Percentiles rank a stretch among this genome's conserved stretches.
phyloP scores from a whole-genome alignment of 2,113 vertebrate species.

The Coreoperca whiteheadi region DNA sequence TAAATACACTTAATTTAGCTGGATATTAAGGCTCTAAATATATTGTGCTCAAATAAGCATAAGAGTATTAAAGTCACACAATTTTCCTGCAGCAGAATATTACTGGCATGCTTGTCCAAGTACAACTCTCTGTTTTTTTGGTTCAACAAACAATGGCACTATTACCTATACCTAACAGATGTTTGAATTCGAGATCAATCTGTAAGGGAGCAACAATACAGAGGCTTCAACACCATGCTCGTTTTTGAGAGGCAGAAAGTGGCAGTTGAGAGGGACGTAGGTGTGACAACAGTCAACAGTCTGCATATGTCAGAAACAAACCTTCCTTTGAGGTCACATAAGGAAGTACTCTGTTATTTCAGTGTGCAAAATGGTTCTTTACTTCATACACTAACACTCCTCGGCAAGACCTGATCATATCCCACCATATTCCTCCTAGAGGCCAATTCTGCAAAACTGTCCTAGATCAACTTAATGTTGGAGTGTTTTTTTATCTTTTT shows the following conservation, averaged over 20 bases:
- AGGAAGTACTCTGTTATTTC: neutral
- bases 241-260: neutral
- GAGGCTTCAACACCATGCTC: neutral
- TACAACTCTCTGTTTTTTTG: too few species aligned
- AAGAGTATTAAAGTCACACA: too few species aligned
- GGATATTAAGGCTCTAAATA: neutral
- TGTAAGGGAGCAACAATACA: neutral
- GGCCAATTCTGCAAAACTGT: neutral
- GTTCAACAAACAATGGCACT: too few species aligned
- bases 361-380: too few species aligned
- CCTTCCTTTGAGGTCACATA: neutral
- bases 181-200: too few species aligned
- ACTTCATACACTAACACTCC: neutral
- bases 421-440: too few species aligned
- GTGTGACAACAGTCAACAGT: neutral
- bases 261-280: fast-evolving
- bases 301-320: neutral
- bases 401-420: too few species aligned
- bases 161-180: too few species aligned
- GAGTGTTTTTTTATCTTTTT: neutral
- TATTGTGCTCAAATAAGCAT: too few species aligned
- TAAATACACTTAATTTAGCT: neutral
- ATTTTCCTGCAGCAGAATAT: too few species aligned
- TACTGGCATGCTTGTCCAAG: neutral
- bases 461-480: neutral